Evolutionary conservation across 53 echinoderm and acorn worm genomes (phyloP), one percentile per base, ranked within the genome.

Genomic region (Henricia sp.): DNA sequence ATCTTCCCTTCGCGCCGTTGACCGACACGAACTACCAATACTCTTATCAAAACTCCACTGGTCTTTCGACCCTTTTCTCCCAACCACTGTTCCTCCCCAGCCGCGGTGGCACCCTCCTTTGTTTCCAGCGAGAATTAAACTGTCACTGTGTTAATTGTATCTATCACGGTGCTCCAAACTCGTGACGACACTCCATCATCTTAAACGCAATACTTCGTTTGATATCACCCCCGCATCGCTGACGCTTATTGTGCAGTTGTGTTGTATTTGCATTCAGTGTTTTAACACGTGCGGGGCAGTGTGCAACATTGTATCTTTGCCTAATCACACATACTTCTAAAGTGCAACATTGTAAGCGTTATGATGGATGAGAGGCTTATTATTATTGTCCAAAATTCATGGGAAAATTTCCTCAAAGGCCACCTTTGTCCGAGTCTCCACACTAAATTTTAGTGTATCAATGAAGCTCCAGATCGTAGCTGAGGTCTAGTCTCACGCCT

Each of bases 11-110:
- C 62, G 62, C 62, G 62, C 62, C 62, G 44, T 44, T 62, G 48
- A 80, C 80, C 80, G 17, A 80, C 80, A 80, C 80, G 80, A 80
- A 80, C 80, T 42, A 33, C 13, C 70, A 70, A 70, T 64, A 19
- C 64, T n/a, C 46, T 80, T 80, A 64, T 80, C 60, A 19, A 20
- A 34, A 73, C 43, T 50, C 32, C 80, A 37, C 35, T 64, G 64
- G 50, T 30, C 48, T 64, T 44, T 44, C 5, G 33, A 34, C 27
- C 48, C 35, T 23, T 40, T 38, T 10, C 33, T 4, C 48, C 64
- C 57, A 77, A 42, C 57, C 25, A 42, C 54, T 12, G 5, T 25
- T 60, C 40, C 17, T 13, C 39, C 41, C 26, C 58, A 56, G 77
- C 58, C 77, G 57, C 41, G 36, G 13, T 59, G 73, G 73, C 73